Conservation (phyloP, 2,888 invertebrate genomes). For the Bibio marci region DNA sequence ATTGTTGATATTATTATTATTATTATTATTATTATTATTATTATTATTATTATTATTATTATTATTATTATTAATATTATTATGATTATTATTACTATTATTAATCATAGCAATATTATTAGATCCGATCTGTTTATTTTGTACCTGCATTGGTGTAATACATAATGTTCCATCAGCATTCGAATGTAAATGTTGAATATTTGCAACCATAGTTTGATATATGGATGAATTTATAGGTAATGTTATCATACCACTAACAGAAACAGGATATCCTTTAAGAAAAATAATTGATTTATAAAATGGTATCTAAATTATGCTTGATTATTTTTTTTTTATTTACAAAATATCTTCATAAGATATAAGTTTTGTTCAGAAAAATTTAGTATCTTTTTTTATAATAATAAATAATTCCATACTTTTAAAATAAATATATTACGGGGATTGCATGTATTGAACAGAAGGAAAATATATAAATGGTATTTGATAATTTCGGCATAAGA, state of each 20-base stretch:
- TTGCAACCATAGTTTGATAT: constrained; percentile 92
- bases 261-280: constrained; percentile 41
- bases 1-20: no score
- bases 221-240: constrained; percentile 88
- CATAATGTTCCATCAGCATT: constrained; percentile 65
- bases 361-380: no score
- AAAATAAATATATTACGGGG: no score
- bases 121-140: constrained; percentile 16
- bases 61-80: neutral
- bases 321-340: no score
- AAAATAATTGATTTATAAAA: constrained; percentile 10
- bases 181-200: constrained; percentile 60
- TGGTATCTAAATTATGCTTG: constrained; percentile 10
- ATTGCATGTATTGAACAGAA: no score
- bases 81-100: no score
- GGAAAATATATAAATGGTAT: no score
- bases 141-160: constrained; percentile 72
- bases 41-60: no score
- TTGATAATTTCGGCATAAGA: no score
- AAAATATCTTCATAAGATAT: no score
- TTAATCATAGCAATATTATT: constrained; percentile 14
- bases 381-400: no score
- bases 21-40: neutral
- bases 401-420: no score
- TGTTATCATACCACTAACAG: constrained; percentile 86